A percentile compares a stretch with the other conserved stretches of the same genome.
Evolutionary conservation across 2,888 invertebrate genomes (phyloP).

Genomic region (Chesias legatella): DNA sequence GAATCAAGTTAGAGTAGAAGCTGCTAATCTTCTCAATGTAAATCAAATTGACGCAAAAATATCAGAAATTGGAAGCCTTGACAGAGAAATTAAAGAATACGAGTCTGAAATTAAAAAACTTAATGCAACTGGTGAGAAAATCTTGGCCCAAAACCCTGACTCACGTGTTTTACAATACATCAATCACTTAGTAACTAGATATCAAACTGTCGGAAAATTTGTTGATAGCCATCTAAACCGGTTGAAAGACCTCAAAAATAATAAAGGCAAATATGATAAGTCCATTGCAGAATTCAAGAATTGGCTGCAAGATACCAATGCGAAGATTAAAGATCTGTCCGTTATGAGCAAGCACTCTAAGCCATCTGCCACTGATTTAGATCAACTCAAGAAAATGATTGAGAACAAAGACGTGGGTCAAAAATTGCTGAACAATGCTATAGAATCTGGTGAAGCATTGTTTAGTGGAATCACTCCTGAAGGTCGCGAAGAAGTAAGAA

Average conservation of each 20-base stretch:
- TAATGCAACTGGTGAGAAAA: conserved; percentile 84
- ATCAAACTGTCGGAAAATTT: conserved; percentile 87
- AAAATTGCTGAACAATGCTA: conserved; percentile 86
- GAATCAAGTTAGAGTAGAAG: conserved; percentile 86
- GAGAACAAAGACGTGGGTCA: conserved; percentile 90
- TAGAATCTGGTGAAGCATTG: conserved; percentile 92
- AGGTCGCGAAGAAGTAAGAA: conserved; percentile 91
- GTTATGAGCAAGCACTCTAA: conserved; percentile 87
- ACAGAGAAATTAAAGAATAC: conserved; percentile 83
- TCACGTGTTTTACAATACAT: conserved; percentile 90
- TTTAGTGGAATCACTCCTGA: conserved; percentile 93
- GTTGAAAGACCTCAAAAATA: conserved; percentile 84
- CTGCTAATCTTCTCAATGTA: conserved; percentile 85
- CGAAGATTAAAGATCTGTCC: conserved; percentile 86
- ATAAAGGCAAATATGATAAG: conserved; percentile 84
- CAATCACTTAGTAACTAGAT: conserved; percentile 87
- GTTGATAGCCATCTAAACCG: conserved; percentile 85
- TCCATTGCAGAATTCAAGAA: conserved; percentile 85
- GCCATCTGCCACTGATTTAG: conserved; percentile 87
- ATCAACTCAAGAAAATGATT: conserved; percentile 86
- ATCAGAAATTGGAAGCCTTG: conserved; percentile 82
- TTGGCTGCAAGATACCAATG: conserved; percentile 89
- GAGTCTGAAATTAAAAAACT: conserved; percentile 84
- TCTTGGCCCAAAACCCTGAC: conserved; percentile 89
- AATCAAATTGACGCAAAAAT: conserved; percentile 85